phyloP scores from a whole-genome alignment of 2,797 vertebrate genomes.

The Crocidura indochinensis region DNA sequence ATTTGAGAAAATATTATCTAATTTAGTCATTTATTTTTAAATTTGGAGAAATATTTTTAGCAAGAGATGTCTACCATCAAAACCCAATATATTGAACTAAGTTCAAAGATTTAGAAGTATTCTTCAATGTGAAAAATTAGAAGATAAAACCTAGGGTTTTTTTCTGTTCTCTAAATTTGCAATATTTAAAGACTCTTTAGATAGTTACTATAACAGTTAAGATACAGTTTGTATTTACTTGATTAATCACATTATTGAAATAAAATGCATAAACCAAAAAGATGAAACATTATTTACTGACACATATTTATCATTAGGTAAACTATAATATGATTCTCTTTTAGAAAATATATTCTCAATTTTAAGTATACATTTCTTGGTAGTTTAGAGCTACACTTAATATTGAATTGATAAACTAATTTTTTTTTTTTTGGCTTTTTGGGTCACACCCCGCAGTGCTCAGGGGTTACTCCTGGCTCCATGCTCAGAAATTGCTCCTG shows the following conservation, averaged over 20 bases:
- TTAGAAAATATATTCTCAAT: constrained; percentile 14
- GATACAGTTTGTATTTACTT: neutral
- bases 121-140: neutral
- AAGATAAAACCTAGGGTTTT: neutral
- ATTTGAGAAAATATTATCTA: neutral
- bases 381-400: neutral
- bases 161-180: neutral
- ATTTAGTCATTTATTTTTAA: neutral
- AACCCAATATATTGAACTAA: neutral
- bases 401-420: neutral
- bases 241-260: neutral
- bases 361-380: neutral
- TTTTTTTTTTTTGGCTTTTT: no score
- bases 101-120: neutral
- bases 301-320: neutral
- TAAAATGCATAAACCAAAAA: neutral
- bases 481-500: no score
- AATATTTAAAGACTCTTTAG: neutral
- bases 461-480: no score
- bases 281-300: neutral
- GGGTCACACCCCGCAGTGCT: no score
- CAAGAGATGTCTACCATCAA: neutral
- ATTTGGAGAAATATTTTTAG: neutral
- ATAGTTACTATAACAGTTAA: neutral
- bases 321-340: neutral